Evolutionary conservation across 2,888 invertebrate species (phyloP), one percentile per base, ranked within the genome.

Genomic region (Drosophila merina): DNA sequence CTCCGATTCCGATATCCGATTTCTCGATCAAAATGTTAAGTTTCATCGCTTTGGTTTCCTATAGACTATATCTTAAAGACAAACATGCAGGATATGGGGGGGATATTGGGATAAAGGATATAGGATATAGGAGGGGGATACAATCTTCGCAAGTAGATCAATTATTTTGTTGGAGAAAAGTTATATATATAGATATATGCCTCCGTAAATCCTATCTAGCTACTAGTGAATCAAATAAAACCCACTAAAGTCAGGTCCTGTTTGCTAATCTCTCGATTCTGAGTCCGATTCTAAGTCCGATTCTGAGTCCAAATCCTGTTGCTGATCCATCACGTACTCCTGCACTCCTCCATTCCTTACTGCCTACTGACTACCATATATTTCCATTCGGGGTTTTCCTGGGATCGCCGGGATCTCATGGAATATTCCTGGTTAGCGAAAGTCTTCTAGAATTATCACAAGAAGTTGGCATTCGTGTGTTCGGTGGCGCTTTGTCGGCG

Each of bases 401-500:
- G 25, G 14, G 40, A 42, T 42, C 6, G 20, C 20, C 20, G 20
- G 20, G 20, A 20, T 20, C 20, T 20, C 20, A 20, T 20, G 20
- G 20, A 20, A 20, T 20, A 20, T 28, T 58, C 44, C 44, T 31
- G 33, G 31, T 9, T 42, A 42, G 40, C 49, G 44, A 51, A 54
- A 54, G 63, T 62, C 64, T 66, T 63, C 63, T 62, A 63, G 47
- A 62, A 62, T 69, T 70, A 70, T 55, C 62, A 72, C 73, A 73
- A 55, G 56, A 68, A 60, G 60, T 72, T 72, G 54, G 67, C 60
- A 72, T 57, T 57, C 42, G 59, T 62, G 51, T 69, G 69, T 69
- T 70, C 70, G 31, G 33, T 70, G 69, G 70, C 70, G 52, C 63
- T 63, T 58, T 74, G 78, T 80, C 84, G 80, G 75, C 81, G 89